Percentiles rank a stretch among this genome's conserved stretches.
Evolutionary conservation across 2,888 invertebrate species (phyloP).

Genomic region (Platynereis dumerilii): DNA sequence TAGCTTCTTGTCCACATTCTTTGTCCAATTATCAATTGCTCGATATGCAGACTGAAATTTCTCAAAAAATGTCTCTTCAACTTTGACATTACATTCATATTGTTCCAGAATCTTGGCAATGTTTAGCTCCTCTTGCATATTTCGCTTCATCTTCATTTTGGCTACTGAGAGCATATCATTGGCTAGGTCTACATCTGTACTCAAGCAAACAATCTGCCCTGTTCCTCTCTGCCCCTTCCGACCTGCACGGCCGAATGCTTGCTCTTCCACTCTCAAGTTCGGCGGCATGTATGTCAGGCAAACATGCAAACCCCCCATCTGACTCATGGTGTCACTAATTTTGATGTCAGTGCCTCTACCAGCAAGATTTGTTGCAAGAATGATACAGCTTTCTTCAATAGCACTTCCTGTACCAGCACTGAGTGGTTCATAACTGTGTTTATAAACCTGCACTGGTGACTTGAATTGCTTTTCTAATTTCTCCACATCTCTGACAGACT

Average conservation of each 20-base stretch:
- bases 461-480: neutral
- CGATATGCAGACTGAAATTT: too few relatives aligned
- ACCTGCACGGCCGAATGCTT: constrained; percentile 34
- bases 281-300: constrained; percentile 34
- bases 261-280: constrained; percentile 34
- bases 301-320: constrained; percentile 37
- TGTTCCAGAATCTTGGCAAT: too few relatives aligned
- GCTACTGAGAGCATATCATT: too few relatives aligned
- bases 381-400: constrained; percentile 25
- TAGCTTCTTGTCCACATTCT: too few relatives aligned
- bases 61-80: too few relatives aligned
- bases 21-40: too few relatives aligned
- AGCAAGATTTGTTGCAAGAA: constrained; percentile 37
- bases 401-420: neutral
- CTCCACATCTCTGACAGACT: constrained; percentile 22
- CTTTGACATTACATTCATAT: too few relatives aligned
- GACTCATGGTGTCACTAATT: constrained; percentile 16
- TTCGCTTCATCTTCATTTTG: too few relatives aligned
- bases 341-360: constrained; percentile 37
- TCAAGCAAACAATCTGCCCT: constrained; percentile 24
- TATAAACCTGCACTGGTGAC: neutral
- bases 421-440: neutral
- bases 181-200: too few relatives aligned
- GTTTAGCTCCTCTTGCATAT: too few relatives aligned
- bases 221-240: constrained; percentile 35